A percentile compares a stretch with the other conserved stretches of the same genome.
Evolutionary conservation across 2,113 vertebrate species (phyloP).

Genomic region (Alces alces): DNA sequence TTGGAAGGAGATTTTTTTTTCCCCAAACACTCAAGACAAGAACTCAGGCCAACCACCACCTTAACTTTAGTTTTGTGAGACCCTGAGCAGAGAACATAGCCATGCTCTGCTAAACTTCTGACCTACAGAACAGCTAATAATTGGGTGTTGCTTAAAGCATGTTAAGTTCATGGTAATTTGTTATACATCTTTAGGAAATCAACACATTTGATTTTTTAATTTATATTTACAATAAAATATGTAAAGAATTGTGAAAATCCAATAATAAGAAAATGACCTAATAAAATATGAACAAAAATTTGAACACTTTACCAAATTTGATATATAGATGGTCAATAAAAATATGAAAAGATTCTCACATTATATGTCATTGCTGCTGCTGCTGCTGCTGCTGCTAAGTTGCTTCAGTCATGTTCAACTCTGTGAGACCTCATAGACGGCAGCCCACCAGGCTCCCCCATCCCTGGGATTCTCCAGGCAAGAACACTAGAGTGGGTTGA

Average conservation of each 20-base stretch:
- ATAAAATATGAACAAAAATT: background rate
- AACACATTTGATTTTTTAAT: background rate
- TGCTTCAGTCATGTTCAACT: accelerated
- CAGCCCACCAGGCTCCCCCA: background rate
- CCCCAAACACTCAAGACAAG: background rate
- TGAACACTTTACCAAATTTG: background rate
- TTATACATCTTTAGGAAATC: slow-evolving; percentile 1
- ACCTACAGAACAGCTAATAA: background rate
- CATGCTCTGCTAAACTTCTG: background rate
- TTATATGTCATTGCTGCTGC: background rate
- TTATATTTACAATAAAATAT: background rate
- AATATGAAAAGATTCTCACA: background rate
- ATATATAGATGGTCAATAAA: background rate
- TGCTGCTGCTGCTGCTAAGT: background rate
- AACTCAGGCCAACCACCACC: background rate
- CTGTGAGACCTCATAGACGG: background rate
- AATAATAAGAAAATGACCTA: background rate
- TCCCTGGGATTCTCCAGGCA: background rate
- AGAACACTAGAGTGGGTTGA: background rate
- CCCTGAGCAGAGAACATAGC: background rate
- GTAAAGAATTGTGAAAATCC: background rate
- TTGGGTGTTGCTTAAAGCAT: background rate
- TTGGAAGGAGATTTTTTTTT: background rate
- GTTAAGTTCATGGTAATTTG: background rate
- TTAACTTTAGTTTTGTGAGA: background rate